These are phyloP conservation scores for Ips typographus DNA, from an alignment of 1,140 invertebrate genomes.

Conservation along the genomic window DNA sequence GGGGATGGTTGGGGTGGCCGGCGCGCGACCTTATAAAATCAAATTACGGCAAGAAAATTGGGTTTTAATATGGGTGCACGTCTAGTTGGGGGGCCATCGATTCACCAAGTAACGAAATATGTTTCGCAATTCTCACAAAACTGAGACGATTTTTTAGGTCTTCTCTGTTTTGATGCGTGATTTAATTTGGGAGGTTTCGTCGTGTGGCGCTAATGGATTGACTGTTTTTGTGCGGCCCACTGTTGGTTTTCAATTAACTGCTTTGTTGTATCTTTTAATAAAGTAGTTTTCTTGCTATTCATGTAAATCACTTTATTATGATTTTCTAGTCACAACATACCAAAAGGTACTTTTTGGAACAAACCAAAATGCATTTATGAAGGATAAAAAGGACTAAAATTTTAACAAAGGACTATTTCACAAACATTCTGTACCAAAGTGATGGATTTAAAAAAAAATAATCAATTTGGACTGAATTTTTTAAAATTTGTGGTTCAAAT, in stretches of 20 bases:
- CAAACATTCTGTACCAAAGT: too few species aligned
- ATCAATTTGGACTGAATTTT: too few species aligned
- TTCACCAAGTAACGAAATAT: constrained; percentile 28
- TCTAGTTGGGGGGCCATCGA: constrained; percentile 34
- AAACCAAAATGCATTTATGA: too few species aligned
- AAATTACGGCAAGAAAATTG: constrained; percentile 39
- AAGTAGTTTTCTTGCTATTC: too few species aligned
- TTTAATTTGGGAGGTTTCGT: constrained; percentile 17
- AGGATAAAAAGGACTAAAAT: too few species aligned
- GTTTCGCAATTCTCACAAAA: constrained; percentile 32
- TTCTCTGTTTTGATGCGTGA: constrained; percentile 20
- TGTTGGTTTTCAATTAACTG: constrained; percentile 3
- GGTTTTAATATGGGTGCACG: constrained; percentile 39
- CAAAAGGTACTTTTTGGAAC: too few species aligned
- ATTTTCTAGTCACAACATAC: too few species aligned
- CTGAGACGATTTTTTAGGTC: constrained; percentile 4
- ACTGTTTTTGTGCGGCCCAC: background rate
- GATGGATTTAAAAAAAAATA: too few species aligned
- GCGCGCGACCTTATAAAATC: constrained; percentile 38
- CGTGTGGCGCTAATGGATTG: background rate
- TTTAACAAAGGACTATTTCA: too few species aligned
- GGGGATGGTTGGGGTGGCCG: constrained; percentile 15
- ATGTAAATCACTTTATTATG: too few species aligned
- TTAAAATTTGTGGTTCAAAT: too few species aligned
- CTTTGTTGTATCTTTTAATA: background rate